These are phyloP conservation scores for Drosophila navojoa DNA, from an alignment of 1,140 invertebrate species.

Conservation along the genomic window DNA sequence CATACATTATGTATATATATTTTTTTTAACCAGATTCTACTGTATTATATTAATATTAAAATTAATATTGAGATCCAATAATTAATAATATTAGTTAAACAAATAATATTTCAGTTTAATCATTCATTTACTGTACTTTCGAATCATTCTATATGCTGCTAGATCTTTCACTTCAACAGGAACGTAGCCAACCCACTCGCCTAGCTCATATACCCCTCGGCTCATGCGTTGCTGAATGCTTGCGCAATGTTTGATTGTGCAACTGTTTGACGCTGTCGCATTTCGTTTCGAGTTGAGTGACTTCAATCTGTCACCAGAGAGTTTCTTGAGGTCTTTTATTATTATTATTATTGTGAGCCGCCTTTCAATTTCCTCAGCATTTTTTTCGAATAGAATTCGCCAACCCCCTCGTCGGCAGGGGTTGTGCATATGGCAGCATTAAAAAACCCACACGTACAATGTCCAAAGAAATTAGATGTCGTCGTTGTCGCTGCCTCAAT, in stretches of 20 bases:
- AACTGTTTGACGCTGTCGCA: slow-evolving; percentile 77
- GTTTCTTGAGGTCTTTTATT: slow-evolving; percentile 71
- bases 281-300: slow-evolving; percentile 83
- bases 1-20: no score
- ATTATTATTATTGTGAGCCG: slow-evolving; percentile 56
- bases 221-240: not conserved
- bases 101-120: no score
- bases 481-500: slow-evolving; percentile 31
- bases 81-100: no score
- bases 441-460: slow-evolving; percentile 82
- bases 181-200: not conserved
- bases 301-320: slow-evolving; percentile 82
- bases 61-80: no score
- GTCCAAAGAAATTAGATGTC: slow-evolving; percentile 80
- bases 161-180: no score
- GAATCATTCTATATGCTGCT: no score
- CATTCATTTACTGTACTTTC: no score
- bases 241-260: slow-evolving; percentile 69
- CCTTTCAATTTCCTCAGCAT: slow-evolving; percentile 44
- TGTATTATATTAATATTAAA: no score
- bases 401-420: slow-evolving; percentile 56
- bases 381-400: slow-evolving; percentile 62
- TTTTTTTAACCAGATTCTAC: no score
- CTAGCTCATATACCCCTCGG: not conserved
- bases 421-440: slow-evolving; percentile 83